phyloP scores from a whole-genome alignment of 2,797 vertebrate genomes.

The Paedocypris micromegethes region DNA sequence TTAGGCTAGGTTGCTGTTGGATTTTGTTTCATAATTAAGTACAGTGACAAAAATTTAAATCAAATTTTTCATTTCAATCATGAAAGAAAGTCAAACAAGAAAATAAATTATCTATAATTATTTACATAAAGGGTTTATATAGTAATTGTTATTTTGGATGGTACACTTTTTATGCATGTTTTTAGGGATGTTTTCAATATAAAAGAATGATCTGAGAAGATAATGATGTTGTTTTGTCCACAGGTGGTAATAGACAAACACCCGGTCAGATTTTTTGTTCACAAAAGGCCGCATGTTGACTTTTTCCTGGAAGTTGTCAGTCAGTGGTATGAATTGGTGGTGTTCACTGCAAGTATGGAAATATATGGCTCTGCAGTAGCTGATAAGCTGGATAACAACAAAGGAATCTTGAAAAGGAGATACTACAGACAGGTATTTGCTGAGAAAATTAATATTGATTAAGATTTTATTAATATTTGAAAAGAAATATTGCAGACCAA shows the following conservation, averaged over 20 bases:
- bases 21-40: no score
- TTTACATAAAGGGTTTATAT: no score
- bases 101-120: no score
- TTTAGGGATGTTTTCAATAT: no score
- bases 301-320: constrained; percentile 81
- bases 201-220: no score
- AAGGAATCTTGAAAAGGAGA: constrained; percentile 70
- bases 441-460: background rate
- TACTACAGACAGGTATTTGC: constrained; percentile 73
- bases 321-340: constrained; percentile 79
- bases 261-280: constrained; percentile 77
- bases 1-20: no score
- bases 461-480: background rate
- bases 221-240: no score
- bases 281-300: constrained; percentile 77
- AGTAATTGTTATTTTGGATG: no score
- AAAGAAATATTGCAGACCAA: background rate
- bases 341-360: constrained; percentile 81
- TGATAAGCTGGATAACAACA: constrained; percentile 75
- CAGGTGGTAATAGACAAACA: constrained; percentile 78
- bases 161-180: no score
- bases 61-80: no score
- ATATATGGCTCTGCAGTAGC: constrained; percentile 78
- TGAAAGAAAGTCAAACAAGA: no score
- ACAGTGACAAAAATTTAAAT: no score